phyloP scores from a whole-genome alignment of 2,797 vertebrate genomes.

The Rachycentron canadum region DNA sequence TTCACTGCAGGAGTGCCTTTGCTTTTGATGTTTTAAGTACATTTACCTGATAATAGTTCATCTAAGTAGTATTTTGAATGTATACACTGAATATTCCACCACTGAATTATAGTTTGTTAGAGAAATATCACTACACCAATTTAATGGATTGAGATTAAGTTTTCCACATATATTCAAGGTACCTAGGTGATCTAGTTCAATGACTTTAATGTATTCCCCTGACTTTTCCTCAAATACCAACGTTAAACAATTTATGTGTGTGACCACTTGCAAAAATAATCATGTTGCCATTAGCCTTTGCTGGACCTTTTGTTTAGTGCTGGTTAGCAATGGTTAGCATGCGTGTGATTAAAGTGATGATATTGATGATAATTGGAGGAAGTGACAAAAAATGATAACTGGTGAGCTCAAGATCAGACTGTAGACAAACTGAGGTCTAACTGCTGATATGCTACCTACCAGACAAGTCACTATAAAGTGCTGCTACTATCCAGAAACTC shows the following conservation, averaged over 20 bases:
- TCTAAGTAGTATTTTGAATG: too few species aligned
- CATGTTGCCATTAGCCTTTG: background rate
- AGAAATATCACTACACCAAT: background rate
- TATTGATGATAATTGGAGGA: background rate
- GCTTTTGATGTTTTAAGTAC: background rate
- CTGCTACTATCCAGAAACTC: background rate
- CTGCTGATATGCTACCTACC: background rate
- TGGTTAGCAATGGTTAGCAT: background rate
- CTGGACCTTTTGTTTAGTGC: too few species aligned
- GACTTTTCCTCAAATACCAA: background rate
- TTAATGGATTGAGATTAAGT: background rate
- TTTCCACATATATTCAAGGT: background rate
- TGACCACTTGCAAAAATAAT: background rate
- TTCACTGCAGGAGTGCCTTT: background rate
- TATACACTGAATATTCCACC: background rate
- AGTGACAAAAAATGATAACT: background rate
- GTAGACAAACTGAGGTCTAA: background rate
- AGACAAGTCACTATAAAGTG: background rate
- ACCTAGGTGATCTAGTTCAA: background rate
- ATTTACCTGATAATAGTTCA: background rate
- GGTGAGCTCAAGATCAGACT: slow-evolving; percentile 5
- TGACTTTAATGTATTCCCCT: background rate
- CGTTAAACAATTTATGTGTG: background rate
- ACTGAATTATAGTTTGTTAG: background rate
- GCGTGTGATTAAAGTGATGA: too few species aligned